Percentiles rank a stretch among this genome's conserved stretches.
phyloP scores from a whole-genome alignment of 2,888 invertebrate genomes.

The Eugnorisma glareosa region DNA sequence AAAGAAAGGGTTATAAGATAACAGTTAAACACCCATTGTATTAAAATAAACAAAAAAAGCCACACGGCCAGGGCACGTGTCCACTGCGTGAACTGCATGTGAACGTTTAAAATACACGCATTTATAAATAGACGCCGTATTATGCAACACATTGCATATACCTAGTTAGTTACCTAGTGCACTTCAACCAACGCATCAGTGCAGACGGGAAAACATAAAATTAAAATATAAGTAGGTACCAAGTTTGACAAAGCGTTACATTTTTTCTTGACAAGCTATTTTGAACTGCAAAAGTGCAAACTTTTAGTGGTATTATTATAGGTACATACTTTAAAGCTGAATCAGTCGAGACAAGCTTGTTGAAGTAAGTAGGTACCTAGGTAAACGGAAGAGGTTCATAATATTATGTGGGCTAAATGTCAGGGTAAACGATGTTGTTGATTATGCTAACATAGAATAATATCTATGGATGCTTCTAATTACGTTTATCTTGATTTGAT shows the following conservation, averaged over 20 bases:
- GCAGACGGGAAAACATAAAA: not conserved
- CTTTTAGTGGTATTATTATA: not conserved
- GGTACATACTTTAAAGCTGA: not conserved
- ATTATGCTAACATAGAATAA: not conserved
- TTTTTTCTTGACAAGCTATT: not conserved
- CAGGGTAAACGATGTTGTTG: constrained; percentile 9
- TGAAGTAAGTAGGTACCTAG: no score
- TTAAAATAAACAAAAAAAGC: constrained; percentile 30
- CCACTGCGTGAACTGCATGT: constrained; percentile 34
- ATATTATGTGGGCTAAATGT: constrained; percentile 1
- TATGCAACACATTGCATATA: constrained; percentile 34
- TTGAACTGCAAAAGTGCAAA: not conserved
- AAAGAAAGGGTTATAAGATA: not conserved
- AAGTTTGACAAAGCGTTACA: not conserved
- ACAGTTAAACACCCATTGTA: not conserved
- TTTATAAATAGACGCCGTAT: constrained; percentile 44
- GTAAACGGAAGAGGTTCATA: constrained; percentile 21
- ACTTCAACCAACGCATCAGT: not conserved
- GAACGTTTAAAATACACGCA: constrained; percentile 21
- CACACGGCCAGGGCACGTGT: constrained; percentile 34
- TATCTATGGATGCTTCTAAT: not conserved
- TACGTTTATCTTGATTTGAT: not conserved
- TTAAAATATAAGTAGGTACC: not conserved
- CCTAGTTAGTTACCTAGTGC: no score
- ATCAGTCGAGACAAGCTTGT: not conserved